Evolutionary conservation across 64 coral and sea anemone genomes (phyloP).

Genomic region (Montipora foliosa): DNA sequence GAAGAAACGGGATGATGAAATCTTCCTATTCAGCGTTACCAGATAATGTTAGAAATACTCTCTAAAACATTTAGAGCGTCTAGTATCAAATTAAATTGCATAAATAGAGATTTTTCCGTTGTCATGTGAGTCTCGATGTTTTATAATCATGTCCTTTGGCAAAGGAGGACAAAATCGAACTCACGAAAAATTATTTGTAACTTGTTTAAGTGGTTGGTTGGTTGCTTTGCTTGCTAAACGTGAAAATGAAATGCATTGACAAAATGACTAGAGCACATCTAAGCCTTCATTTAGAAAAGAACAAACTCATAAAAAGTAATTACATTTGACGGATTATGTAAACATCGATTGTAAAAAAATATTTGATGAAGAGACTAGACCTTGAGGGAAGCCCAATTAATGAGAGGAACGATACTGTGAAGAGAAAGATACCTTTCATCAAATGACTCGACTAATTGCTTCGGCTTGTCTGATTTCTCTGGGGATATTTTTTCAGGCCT

Average conservation of each 20-base stretch:
- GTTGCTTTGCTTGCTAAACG: background rate
- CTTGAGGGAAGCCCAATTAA: background rate
- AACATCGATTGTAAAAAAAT: background rate
- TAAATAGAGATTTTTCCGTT: no score
- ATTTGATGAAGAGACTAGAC: background rate
- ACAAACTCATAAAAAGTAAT: constrained; percentile 5
- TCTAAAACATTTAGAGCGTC: no score
- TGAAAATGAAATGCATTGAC: background rate
- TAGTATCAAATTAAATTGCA: no score
- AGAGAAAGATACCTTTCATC: background rate
- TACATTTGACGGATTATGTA: background rate
- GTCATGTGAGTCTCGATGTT: no score
- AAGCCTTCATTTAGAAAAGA: background rate
- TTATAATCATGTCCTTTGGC: no score
- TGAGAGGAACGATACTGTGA: background rate
- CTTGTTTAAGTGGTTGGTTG: background rate
- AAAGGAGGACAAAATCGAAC: no score
- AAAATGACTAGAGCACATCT: background rate
- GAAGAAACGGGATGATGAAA: no score
- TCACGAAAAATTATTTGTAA: no score
- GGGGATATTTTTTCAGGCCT: background rate
- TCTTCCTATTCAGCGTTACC: no score
- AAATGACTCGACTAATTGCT: background rate
- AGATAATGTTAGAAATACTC: no score
- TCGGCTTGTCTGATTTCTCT: background rate